Evolutionary conservation across 2,888 invertebrate species (phyloP), one percentile per base, ranked within the genome.

Genomic region (Drosophila cognata): DNA sequence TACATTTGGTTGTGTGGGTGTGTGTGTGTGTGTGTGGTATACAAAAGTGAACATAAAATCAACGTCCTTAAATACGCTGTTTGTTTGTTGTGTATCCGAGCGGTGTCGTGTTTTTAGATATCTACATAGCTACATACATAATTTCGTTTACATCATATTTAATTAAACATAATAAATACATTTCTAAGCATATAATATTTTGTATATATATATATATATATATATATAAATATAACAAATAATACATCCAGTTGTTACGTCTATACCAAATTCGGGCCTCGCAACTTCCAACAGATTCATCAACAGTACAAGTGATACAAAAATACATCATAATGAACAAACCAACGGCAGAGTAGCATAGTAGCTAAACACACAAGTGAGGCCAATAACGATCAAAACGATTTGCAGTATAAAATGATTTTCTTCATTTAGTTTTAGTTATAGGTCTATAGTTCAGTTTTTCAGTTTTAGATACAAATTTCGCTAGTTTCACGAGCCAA

Each of bases 81-180:
- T 28, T 53, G 25, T 46, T 8, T 46, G 46, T 25, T 46, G 61
- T 64, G 61, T 74, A 73, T 70, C 53, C 60, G 41, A 67, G 59
- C 33, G 38, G 52, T 74, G 71, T 57, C 29, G 57, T 72, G 48
- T 51, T 71, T 64, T 71, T 74, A 77, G 63, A 78, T 85, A 85
- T 84, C 84, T 85, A 85, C 88, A 84, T 84, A 88, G 71, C 89
- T 84, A 84, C 84, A 84, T 87, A 87, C 79, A 79, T 74, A 60
- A 31, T 66, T 78, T 68, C 64, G 79, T 79, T 87, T 84, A 73
- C 74, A 75, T 77, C 58, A 75, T 67, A 79, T 73, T 84, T 63
- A 71, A 63, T 87, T 85, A 84, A 85, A 85, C 89, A 87, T 85
- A 85, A 89, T 85, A 85, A 85, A 85, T 85, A 85, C 85, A 88